A percentile compares a stretch with the other conserved stretches of the same genome.
phyloP scores from a whole-genome alignment of 1,140 invertebrate genomes.

The Orussus abietinus region DNA sequence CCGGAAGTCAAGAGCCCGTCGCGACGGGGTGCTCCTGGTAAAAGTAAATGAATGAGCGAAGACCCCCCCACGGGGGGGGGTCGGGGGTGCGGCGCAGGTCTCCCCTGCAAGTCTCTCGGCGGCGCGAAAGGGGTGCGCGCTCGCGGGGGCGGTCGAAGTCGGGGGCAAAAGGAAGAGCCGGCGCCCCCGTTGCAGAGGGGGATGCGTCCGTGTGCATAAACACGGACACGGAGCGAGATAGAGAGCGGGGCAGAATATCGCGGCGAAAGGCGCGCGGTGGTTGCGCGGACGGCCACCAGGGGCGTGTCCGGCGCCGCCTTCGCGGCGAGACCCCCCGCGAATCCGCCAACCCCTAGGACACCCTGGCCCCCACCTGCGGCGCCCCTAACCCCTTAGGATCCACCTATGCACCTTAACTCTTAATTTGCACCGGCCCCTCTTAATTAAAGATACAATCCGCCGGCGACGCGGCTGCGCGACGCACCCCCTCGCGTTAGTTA shows the following conservation, averaged over 20 bases:
- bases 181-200: no score
- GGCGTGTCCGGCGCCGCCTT: constrained; percentile 49
- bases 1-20: no score
- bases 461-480: constrained; percentile 30
- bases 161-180: background rate
- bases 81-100: no score
- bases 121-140: no score
- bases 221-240: constrained; percentile 21
- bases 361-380: constrained; percentile 12
- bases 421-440: constrained; percentile 38
- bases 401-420: constrained; percentile 45
- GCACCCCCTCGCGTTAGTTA: no score
- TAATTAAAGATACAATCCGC: constrained; percentile 34
- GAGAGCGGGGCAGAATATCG: constrained; percentile 34
- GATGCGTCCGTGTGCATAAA: no score
- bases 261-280: constrained; percentile 41
- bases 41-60: no score
- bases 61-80: no score
- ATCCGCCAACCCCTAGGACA: constrained; percentile 30
- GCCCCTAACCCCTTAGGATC: constrained; percentile 22
- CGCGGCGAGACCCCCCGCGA: constrained; percentile 28
- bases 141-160: background rate
- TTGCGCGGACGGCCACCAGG: constrained; percentile 44
- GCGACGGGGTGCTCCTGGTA: no score
- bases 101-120: no score